Conservation (phyloP, 2,888 invertebrate species). For the Coleophora deauratella region DNA sequence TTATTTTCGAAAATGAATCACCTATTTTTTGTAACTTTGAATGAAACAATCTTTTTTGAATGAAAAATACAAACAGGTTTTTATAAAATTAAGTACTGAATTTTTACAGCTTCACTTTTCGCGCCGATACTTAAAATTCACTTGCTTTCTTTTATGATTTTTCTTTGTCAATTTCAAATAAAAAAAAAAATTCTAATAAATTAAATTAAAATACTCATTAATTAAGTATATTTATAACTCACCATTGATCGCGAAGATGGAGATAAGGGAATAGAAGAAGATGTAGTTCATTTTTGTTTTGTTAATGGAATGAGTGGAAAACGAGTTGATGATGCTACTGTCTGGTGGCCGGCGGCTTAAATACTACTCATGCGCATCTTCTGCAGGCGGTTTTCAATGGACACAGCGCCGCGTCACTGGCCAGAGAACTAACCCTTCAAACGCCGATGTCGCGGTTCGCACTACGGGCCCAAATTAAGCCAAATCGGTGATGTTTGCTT, state of each 20-base stretch:
- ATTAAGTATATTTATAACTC: constrained; percentile 24
- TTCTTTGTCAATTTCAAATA: no score
- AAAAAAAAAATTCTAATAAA: not conserved
- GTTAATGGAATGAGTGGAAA: constrained; percentile 22
- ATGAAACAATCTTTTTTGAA: no score
- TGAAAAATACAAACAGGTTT: no score
- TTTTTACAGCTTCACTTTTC: not conserved
- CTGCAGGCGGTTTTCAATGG: constrained; percentile 58
- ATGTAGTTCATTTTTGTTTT: constrained; percentile 42
- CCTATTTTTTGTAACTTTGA: no score
- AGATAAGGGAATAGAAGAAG: constrained; percentile 28
- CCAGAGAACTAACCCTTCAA: constrained; percentile 53
- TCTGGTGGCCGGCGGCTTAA: constrained; percentile 50
- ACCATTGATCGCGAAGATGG: constrained; percentile 54
- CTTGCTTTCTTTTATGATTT: constrained; percentile 1
- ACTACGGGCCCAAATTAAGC: not conserved
- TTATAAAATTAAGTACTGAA: no score
- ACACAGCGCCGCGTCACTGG: constrained; percentile 51
- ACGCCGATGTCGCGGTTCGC: constrained; percentile 4
- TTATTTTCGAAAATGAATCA: no score
- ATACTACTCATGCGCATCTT: constrained; percentile 59
- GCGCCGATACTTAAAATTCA: not conserved
- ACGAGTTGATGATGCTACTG: constrained; percentile 44
- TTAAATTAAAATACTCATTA: not conserved
- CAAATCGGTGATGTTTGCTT: no score